Evolutionary conservation across 2,797 vertebrate genomes (phyloP).

Genomic region (Molossus alvarezi): DNA sequence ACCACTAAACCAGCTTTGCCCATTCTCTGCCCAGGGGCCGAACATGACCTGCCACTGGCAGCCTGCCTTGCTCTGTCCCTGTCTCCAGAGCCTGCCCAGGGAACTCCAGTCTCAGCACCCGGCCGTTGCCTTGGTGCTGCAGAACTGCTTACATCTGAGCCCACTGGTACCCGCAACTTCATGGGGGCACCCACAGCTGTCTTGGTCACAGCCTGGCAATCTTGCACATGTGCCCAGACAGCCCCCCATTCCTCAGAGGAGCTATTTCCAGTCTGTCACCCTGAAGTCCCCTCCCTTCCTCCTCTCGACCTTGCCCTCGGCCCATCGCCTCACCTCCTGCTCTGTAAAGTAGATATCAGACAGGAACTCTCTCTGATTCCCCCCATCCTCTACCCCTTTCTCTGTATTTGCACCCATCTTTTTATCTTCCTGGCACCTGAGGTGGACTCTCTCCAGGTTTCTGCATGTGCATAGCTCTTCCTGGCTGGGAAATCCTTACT

Average conservation of each 20-base stretch:
- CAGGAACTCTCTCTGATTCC: background rate
- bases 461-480: background rate
- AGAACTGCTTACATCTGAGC: background rate
- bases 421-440: background rate
- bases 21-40: background rate
- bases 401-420: rapidly evolving
- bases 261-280: background rate
- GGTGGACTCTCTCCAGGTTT: background rate
- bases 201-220: background rate
- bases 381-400: background rate
- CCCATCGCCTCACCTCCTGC: background rate
- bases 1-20: background rate
- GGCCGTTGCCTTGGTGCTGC: too few species aligned
- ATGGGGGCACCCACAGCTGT: rapidly evolving
- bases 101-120: background rate
- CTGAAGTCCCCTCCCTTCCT: background rate
- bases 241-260: background rate
- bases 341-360: background rate
- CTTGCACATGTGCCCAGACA: background rate
- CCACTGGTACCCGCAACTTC: rapidly evolving
- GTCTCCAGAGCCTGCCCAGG: background rate
- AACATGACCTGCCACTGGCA: background rate
- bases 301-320: background rate
- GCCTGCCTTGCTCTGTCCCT: background rate
- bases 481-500: conserved; percentile 15